Percentiles rank a stretch among this genome's conserved stretches.
Evolutionary conservation across 23 tunicate species (phyloP).

Genomic region (Styela clava): DNA sequence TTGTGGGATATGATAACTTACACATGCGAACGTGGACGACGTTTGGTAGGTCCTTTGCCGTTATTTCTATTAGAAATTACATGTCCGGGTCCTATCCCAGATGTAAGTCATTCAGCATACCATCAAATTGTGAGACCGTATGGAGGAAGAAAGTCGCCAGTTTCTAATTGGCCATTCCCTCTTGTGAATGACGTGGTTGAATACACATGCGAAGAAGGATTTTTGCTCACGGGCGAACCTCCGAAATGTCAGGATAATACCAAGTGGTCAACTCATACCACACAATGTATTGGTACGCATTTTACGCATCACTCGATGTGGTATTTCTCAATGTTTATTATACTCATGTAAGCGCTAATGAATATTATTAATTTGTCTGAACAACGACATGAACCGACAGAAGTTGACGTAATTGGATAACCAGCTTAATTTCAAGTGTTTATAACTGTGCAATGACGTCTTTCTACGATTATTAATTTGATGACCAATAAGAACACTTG

Average conservation of each 20-base stretch:
- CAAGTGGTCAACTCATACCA: neutral
- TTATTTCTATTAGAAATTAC: neutral
- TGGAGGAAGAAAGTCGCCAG: neutral
- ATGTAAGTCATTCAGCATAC: neutral
- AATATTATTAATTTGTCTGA: too few species aligned
- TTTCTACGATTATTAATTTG: too few species aligned
- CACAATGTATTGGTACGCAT: neutral
- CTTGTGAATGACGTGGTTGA: neutral
- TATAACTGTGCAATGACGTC: too few species aligned
- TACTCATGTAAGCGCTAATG: too few species aligned
- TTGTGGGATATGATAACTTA: neutral
- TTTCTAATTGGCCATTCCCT: neutral
- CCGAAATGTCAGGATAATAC: neutral
- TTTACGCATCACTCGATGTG: neutral
- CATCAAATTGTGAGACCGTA: neutral
- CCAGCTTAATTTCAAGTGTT: too few species aligned
- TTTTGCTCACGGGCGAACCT: neutral
- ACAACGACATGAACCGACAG: too few species aligned
- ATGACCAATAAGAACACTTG: too few species aligned
- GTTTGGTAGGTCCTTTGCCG: conserved; percentile 7
- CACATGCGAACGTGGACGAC: neutral
- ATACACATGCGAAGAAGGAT: conserved; percentile 26
- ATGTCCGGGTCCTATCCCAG: neutral
- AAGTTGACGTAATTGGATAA: too few species aligned
- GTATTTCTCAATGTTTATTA: too few species aligned